phyloP scores from a whole-genome alignment of 2,888 invertebrate species.

The Leptinotarsa haldemani region DNA sequence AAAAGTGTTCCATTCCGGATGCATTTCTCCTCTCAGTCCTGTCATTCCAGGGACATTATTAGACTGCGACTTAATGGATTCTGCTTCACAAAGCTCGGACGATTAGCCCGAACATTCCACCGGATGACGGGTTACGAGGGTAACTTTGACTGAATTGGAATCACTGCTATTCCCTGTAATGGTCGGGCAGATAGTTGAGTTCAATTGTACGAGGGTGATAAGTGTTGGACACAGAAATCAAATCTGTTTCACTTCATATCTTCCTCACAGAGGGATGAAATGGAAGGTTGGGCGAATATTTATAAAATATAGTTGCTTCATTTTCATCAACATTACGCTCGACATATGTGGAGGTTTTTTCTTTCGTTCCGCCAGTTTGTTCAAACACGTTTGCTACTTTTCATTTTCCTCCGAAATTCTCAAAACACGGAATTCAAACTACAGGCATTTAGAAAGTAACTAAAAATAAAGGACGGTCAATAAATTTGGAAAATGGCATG shows the following conservation, averaged over 20 bases:
- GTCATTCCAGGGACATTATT: constrained; percentile 29
- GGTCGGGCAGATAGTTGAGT: constrained; percentile 4
- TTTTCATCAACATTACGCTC: too few species aligned
- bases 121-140: constrained; percentile 15
- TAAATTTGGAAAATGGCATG: too few species aligned
- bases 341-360: too few species aligned
- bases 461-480: too few species aligned
- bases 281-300: too few species aligned
- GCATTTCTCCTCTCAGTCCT: constrained; percentile 23
- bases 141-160: neutral
- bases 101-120: constrained; percentile 14
- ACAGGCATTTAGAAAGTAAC: too few species aligned
- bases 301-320: too few species aligned
- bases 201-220: neutral
- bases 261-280: too few species aligned
- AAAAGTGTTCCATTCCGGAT: constrained; percentile 25
- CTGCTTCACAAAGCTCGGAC: constrained; percentile 17
- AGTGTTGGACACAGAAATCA: neutral
- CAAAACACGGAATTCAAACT: too few species aligned
- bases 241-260: neutral
- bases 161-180: neutral
- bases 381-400: too few species aligned
- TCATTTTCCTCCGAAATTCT: too few species aligned
- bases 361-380: too few species aligned
- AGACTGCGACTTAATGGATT: constrained; percentile 30